phyloP scores from a whole-genome alignment of 2,113 vertebrate species.

The Mormyrus lacerda region DNA sequence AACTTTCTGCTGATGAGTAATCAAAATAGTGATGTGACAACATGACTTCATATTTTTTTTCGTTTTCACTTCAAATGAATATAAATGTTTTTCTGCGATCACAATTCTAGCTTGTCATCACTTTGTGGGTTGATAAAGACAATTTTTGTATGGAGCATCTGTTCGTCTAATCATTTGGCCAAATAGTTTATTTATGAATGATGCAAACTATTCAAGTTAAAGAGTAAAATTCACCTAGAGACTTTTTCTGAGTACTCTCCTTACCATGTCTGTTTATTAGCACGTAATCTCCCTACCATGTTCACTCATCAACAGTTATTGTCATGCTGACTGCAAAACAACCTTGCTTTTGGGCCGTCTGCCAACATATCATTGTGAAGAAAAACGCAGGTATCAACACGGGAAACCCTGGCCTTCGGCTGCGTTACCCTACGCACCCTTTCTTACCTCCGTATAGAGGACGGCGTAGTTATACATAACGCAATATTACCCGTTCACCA shows the following conservation, averaged over 20 bases:
- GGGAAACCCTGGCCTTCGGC: slow-evolving; percentile 17
- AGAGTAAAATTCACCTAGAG: background rate
- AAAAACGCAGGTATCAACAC: slow-evolving; percentile 26
- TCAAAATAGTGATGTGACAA: background rate
- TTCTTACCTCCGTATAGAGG: background rate
- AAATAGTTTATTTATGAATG: background rate
- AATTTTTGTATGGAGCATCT: background rate
- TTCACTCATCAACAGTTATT: slow-evolving; percentile 26
- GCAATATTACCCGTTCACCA: background rate
- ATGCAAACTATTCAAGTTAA: background rate
- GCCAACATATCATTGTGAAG: slow-evolving; percentile 21
- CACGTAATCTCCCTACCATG: background rate
- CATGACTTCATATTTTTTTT: background rate
- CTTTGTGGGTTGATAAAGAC: background rate
- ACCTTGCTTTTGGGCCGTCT: slow-evolving; percentile 28
- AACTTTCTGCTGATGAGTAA: background rate
- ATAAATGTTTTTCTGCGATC: background rate
- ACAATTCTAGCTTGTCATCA: background rate
- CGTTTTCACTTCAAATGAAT: background rate
- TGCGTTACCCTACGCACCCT: background rate
- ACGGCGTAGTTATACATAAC: background rate
- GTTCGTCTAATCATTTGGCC: background rate
- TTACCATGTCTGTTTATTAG: background rate
- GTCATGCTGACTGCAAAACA: slow-evolving; percentile 25
- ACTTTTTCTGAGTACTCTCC: background rate